Evolutionary conservation across 2,113 vertebrate genomes (phyloP).

Genomic region (Antechinus stuartii): DNA sequence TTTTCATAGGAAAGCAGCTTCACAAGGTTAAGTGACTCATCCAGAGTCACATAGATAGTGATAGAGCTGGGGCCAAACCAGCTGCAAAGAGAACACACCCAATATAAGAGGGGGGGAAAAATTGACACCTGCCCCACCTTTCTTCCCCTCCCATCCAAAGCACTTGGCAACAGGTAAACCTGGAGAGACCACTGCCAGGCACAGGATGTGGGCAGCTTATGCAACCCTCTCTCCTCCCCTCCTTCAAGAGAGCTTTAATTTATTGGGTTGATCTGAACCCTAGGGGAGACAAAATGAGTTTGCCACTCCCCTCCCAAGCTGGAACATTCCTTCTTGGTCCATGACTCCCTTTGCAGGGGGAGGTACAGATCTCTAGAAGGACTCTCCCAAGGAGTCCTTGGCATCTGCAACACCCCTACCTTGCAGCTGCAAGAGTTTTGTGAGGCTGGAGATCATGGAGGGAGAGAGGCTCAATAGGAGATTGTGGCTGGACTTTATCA

Average conservation of each 20-base stretch:
- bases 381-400: neutral
- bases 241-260: neutral
- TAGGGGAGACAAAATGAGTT: neutral
- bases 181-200: slow-evolving; percentile 4
- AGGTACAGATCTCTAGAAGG: neutral
- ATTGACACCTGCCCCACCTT: neutral
- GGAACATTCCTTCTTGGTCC: neutral
- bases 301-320: neutral
- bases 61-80: neutral
- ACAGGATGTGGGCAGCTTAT: neutral
- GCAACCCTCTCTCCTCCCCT: neutral
- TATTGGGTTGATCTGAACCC: neutral
- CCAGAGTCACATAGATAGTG: neutral
- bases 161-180: slow-evolving; percentile 2
- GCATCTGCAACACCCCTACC: neutral
- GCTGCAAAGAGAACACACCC: neutral
- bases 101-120: neutral
- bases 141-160: neutral
- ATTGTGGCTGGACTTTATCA: no score
- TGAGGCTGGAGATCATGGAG: neutral
- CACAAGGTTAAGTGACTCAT: neutral
- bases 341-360: slow-evolving; percentile 12
- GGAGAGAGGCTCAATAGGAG: neutral
- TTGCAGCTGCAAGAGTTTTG: neutral
- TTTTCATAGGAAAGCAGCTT: neutral